Evolutionary conservation across 2,888 invertebrate genomes (phyloP).

Genomic region (Eupithecia vulgata): DNA sequence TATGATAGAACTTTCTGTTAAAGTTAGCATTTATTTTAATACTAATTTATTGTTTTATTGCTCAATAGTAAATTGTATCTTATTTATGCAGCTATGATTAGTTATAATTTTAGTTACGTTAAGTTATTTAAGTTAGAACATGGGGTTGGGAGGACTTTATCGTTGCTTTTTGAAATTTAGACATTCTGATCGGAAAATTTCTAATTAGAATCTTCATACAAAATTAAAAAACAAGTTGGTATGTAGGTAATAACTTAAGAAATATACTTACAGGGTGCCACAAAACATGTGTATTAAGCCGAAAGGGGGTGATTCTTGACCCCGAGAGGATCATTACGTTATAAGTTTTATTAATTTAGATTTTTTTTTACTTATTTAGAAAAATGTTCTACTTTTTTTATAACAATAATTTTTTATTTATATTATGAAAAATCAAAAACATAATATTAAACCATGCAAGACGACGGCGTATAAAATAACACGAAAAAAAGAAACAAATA

Average conservation of each 20-base stretch:
- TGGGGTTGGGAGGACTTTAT: constrained; percentile 51
- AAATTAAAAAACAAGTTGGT: not conserved
- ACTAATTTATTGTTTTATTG: constrained; percentile 58
- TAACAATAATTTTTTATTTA: too few relatives aligned
- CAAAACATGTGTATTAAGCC: too few relatives aligned
- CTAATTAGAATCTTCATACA: not conserved
- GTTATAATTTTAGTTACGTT: constrained; percentile 45
- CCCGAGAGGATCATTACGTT: too few relatives aligned
- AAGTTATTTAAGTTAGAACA: constrained; percentile 48
- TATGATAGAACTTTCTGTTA: constrained; percentile 57
- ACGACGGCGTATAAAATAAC: not conserved
- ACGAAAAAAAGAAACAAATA: too few relatives aligned
- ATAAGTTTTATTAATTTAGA: too few relatives aligned
- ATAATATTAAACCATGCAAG: too few relatives aligned
- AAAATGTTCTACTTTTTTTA: too few relatives aligned
- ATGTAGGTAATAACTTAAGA: not conserved
- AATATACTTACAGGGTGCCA: not conserved
- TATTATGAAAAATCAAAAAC: too few relatives aligned
- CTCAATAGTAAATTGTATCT: constrained; percentile 58
- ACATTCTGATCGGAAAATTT: not conserved
- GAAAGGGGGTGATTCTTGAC: too few relatives aligned
- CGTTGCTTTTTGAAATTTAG: not conserved
- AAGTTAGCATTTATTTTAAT: constrained; percentile 23
- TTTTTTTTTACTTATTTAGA: too few relatives aligned
- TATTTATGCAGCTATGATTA: constrained; percentile 55